A percentile compares a stretch with the other conserved stretches of the same genome.
Evolutionary conservation across 2,113 vertebrate species (phyloP).

Genomic region (Heteronetta atricapilla): DNA sequence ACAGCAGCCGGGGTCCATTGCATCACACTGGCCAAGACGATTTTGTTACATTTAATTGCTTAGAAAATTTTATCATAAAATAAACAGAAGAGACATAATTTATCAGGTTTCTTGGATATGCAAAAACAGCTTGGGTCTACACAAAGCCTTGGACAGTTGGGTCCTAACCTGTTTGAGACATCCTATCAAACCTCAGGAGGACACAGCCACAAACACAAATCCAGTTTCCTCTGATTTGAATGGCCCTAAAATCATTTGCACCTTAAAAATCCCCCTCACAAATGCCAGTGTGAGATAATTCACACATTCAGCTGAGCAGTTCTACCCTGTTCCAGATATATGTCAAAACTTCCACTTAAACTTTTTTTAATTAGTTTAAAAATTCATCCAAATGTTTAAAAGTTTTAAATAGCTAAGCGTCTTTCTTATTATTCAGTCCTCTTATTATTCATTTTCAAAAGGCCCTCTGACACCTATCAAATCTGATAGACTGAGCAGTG

Average conservation of each 20-base stretch:
- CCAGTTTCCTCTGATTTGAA: not conserved
- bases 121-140: not conserved
- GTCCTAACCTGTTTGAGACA: not conserved
- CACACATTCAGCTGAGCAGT: not conserved
- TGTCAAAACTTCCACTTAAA: slow-evolving; percentile 50
- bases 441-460: slow-evolving; percentile 62
- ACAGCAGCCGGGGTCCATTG: not conserved
- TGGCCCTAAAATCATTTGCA: not conserved
- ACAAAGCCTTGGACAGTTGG: fast-evolving
- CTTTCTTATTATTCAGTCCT: slow-evolving; percentile 51
- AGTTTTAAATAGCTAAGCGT: slow-evolving; percentile 36
- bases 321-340: slow-evolving; percentile 13
- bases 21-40: not conserved
- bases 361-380: slow-evolving; percentile 58
- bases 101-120: not conserved
- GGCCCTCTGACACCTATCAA: slow-evolving; percentile 68
- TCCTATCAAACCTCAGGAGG: not conserved
- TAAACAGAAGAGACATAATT: not conserved
- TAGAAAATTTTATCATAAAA: not conserved
- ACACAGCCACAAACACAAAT: not conserved
- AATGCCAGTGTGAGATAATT: not conserved
- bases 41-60: not conserved
- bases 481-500: slow-evolving; percentile 63
- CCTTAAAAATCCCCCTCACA: not conserved
- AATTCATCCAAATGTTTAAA: slow-evolving; percentile 52